Evolutionary conservation across 1,140 invertebrate species (phyloP), one percentile per base, ranked within the genome.

Genomic region (Orchesella cincta): DNA sequence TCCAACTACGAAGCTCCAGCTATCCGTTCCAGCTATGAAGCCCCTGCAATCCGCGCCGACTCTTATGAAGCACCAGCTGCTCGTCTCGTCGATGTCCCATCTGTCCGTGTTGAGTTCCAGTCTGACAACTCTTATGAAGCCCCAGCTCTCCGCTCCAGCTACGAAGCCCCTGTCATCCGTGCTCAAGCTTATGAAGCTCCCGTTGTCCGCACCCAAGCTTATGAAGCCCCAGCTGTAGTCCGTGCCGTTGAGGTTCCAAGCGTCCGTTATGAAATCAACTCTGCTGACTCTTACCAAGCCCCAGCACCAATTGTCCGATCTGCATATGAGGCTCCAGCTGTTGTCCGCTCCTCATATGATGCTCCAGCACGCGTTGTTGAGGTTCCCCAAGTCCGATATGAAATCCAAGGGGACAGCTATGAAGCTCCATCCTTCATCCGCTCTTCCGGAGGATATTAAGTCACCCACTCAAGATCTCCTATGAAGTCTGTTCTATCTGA

Each of bases 281-380:
- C 39, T 8, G 8, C 39, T 16, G 12, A 67, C 28, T 67, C 26
- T 31, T 67, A 67, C 31, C 26, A 67, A 31, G 62, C 29, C 62
- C 62, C 62, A 29, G 62, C 62, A 12, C 54, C 54, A n/a, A n/a
- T 62, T 33, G 62, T 67, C 31, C 62, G 62, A 8, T 67, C 62
- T 29, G 5, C 28, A 3, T 67, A 67, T 29, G 28, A 67, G n/a
- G 62, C 62, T 14, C 62, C 62, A 67, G 62, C 62, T 33, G 23
- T 67, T 29, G 8, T 46, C 20, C 54, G 54, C 23, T n/a, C 16
- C 23, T 18, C 54, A 28, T 67, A 67, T 31, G 28, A 67, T 31
- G 62, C 62, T n/a, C 62, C 62, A 18, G 62, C 62, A 8, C 62
- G 62, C 33, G 62, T 33, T n/a, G 62, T 67, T 31, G 62, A 67